Percentiles rank a stretch among this genome's conserved stretches.
These are phyloP conservation scores for Myiothlypis chrysogaster DNA, from an alignment of 2,797 vertebrate species.

Conservation along the genomic window DNA sequence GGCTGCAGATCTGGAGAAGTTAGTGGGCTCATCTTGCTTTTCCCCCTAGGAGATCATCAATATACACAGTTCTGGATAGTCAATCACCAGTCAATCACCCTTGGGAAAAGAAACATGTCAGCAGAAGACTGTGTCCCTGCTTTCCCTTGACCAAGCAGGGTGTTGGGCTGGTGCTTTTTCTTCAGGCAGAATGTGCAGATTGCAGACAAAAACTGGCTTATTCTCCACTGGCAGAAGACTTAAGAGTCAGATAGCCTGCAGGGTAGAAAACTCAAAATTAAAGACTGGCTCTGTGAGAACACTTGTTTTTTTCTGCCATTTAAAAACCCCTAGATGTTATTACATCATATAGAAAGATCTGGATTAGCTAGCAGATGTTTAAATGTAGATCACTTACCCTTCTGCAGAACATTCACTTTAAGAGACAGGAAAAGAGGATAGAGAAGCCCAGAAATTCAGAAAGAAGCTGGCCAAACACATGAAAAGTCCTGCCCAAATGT, in stretches of 20 bases:
- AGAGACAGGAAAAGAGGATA: neutral
- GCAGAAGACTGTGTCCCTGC: neutral
- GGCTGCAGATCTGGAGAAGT: neutral
- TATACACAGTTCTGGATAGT: neutral
- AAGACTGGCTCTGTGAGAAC: neutral
- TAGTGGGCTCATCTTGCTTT: neutral
- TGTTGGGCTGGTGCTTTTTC: neutral
- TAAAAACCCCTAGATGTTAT: neutral
- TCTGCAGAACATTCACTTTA: neutral
- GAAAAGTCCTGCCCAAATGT: neutral
- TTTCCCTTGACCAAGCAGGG: neutral
- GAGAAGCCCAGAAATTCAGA: neutral
- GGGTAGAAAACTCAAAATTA: conserved; percentile 37
- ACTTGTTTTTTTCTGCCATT: conserved; percentile 1
- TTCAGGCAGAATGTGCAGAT: neutral
- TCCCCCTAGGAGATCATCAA: neutral
- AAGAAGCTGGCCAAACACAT: neutral
- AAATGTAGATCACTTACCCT: neutral
- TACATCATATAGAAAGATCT: neutral
- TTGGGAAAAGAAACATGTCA: neutral
- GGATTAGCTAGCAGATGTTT: neutral
- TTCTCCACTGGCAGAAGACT: neutral
- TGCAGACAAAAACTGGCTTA: neutral
- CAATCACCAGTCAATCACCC: neutral
- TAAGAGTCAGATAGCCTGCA: neutral